Percentiles rank a stretch among this genome's conserved stretches.
These are phyloP conservation scores for Drosophila antonietae DNA, from an alignment of 2,888 invertebrate genomes.

Conservation along the genomic window DNA sequence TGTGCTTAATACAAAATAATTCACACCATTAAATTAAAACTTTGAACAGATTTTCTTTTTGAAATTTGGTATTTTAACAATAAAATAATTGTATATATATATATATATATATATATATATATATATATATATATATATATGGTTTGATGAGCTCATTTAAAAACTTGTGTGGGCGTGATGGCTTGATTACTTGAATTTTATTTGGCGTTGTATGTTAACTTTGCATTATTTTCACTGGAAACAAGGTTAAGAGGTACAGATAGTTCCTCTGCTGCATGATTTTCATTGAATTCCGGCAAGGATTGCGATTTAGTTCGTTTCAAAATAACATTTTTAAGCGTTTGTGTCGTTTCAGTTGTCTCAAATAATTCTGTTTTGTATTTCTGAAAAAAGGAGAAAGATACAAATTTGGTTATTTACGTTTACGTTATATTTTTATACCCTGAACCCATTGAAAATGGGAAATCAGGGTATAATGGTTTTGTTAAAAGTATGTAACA, in stretches of 20 bases:
- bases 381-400: slow-evolving; percentile 43
- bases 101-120: too few species aligned
- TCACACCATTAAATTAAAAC: slow-evolving; percentile 69
- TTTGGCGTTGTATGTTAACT: slow-evolving; percentile 80
- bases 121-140: slow-evolving; percentile 5
- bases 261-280: slow-evolving; percentile 67
- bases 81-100: slow-evolving; percentile 57
- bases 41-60: slow-evolving; percentile 45
- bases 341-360: slow-evolving; percentile 43
- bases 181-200: slow-evolving; percentile 60
- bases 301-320: slow-evolving; percentile 67
- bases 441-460: too few species aligned
- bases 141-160: slow-evolving; percentile 58
- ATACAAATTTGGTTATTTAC: not conserved
- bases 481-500: too few species aligned
- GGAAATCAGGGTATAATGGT: too few species aligned
- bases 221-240: slow-evolving; percentile 79
- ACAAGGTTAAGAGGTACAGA: slow-evolving; percentile 79
- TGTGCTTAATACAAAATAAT: slow-evolving; percentile 70
- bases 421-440: too few species aligned
- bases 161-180: slow-evolving; percentile 65
- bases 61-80: slow-evolving; percentile 78
- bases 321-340: slow-evolving; percentile 69
- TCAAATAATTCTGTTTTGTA: slow-evolving; percentile 65
- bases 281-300: slow-evolving; percentile 63